Base-by-base conservation (phyloP, 2,888 invertebrate genomes). In the Yponomeuta cagnagella region DNA sequence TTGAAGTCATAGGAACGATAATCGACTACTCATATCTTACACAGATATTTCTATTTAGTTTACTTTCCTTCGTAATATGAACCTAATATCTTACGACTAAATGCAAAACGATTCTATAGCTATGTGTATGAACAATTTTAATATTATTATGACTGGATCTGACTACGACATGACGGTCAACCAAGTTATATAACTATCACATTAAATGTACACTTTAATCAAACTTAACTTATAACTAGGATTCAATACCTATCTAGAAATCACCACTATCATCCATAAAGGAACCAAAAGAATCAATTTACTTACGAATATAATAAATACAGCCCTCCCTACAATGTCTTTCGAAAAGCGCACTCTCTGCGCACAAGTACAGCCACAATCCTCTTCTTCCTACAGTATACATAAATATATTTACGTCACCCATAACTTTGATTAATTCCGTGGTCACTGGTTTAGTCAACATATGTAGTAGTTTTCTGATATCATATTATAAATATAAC, bases 61-160 rank as follows among this genome's bases (percentile, higher is more conserved):
- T 63, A 37, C n/a, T 69, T 63, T 43, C 8, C 71, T 33, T 68
- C 12, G 6, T 68, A 15, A 12, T 58, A 71, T 58, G 15, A 68
- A n/a, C 68, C 23, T 70, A 70, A 70, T 9, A 12, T 52, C 52
- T 58, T 58, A 58, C 12, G 52, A 58, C 52, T 58, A 58, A 58
- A 58, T 15, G n/a, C 8, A 15, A 58, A n/a, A 52, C 48, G 37
- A 31, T 48, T 65, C 15, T 52, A 58, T 68, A 68, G 48, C 48
- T 68, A 52, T 48, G 43, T 43, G 43, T 43, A 52, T 69, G 52
- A 69, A 52, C 48, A 70, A 70, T 58, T 63, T 63, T 33, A 68
- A 68, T 91, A 92, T 91, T 91, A 92, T 91, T 91, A 91, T 92
- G 92, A 92, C 92, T 92, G 88, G 87, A 90, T 90, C 90, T 91